These are phyloP conservation scores for Tiaroga cobitis DNA, from an alignment of 2,797 vertebrate species.

Conservation along the genomic window DNA sequence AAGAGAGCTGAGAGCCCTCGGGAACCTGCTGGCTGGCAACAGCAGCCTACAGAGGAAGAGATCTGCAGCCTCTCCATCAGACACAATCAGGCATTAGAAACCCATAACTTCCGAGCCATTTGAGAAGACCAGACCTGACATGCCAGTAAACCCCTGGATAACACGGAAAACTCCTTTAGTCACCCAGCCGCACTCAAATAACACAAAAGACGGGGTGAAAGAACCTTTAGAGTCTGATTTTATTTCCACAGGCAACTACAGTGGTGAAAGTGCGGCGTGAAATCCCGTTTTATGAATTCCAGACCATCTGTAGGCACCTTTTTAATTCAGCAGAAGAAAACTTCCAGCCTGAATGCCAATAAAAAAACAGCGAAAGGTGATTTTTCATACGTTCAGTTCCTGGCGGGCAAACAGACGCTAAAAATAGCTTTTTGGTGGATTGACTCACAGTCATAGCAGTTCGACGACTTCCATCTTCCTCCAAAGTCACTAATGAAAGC, in stretches of 20 bases:
- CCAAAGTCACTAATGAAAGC: constrained; percentile 58
- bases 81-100: constrained; percentile 46
- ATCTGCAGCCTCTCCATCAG: constrained; percentile 49
- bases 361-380: constrained; percentile 64
- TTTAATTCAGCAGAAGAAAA: constrained; percentile 15
- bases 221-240: constrained; percentile 32
- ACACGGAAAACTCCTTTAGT: constrained; percentile 45
- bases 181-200: constrained; percentile 15
- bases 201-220: constrained; percentile 13
- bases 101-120: constrained; percentile 39
- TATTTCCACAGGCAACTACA: constrained; percentile 29
- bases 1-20: constrained; percentile 69
- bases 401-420: constrained; percentile 57
- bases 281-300: constrained; percentile 33
- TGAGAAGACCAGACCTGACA: constrained; percentile 41
- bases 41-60: constrained; percentile 56
- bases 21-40: constrained; percentile 68
- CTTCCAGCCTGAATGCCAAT: constrained; percentile 40
- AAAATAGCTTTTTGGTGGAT: constrained; percentile 69
- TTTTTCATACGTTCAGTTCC: constrained; percentile 61
- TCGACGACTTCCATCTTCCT: constrained; percentile 62
- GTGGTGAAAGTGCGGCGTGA: not conserved
- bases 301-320: not conserved
- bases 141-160: constrained; percentile 18
- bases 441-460: constrained; percentile 58